phyloP scores from a whole-genome alignment of 2,113 vertebrate genomes.

The Ciconia stormi region DNA sequence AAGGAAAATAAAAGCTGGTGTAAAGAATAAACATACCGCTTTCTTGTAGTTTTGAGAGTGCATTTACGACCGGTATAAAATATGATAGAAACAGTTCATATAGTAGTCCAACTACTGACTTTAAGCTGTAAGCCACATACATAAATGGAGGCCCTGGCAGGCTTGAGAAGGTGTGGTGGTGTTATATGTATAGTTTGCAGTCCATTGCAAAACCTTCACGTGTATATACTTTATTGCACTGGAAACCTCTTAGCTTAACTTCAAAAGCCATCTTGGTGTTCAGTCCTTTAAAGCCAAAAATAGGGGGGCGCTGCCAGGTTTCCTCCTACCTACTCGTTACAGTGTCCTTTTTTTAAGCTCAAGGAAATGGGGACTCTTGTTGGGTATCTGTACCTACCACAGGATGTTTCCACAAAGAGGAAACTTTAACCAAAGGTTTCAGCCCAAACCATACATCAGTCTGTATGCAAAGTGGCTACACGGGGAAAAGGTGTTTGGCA shows the following conservation, averaged over 20 bases:
- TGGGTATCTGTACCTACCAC: conserved; percentile 89
- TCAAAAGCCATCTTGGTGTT: conserved; percentile 85
- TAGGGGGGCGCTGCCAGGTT: conserved; percentile 83
- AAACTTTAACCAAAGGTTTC: conserved; percentile 83
- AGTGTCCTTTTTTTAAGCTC: conserved; percentile 80
- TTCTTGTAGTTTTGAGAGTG: conserved; percentile 93
- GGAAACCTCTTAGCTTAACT: conserved; percentile 85
- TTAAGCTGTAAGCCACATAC: conserved; percentile 88
- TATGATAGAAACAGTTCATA: conserved; percentile 94
- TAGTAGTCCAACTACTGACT: conserved; percentile 94
- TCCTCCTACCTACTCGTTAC: conserved; percentile 84
- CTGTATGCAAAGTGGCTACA: conserved; percentile 83
- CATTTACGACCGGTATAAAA: conserved; percentile 92
- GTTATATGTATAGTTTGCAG: conserved; percentile 84
- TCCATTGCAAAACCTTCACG: conserved; percentile 89
- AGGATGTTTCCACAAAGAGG: conserved; percentile 80
- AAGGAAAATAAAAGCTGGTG: conserved; percentile 86
- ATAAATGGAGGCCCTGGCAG: conserved; percentile 88
- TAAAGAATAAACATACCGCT: conserved; percentile 95
- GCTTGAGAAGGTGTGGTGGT: conserved; percentile 85
- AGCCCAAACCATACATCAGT: conserved; percentile 84
- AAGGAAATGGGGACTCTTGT: conserved; percentile 79
- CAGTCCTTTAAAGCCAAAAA: conserved; percentile 90
- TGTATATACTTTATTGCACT: conserved; percentile 82
- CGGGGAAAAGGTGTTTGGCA: conserved; percentile 78